Conservation (phyloP, 2,113 vertebrate genomes). For the Pluvianellus socialis region DNA sequence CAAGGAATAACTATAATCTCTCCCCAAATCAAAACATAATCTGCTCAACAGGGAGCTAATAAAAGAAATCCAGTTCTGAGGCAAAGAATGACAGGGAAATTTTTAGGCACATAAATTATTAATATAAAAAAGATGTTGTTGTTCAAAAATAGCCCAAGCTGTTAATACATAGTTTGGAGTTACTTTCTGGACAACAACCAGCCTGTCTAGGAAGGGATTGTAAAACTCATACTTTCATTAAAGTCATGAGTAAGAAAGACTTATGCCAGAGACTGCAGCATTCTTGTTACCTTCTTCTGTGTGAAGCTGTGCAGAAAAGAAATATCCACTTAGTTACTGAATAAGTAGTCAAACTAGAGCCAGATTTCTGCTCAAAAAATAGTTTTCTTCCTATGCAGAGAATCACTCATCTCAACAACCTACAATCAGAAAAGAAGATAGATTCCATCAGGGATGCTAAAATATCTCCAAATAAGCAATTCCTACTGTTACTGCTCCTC, state of each 20-base stretch:
- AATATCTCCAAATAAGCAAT: conserved; percentile 30
- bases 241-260: neutral
- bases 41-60: conserved; percentile 38
- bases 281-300: neutral
- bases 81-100: conserved; percentile 3
- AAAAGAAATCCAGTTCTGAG: conserved; percentile 18
- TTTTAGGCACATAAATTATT: conserved; percentile 40
- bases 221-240: neutral
- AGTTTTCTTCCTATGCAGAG: neutral
- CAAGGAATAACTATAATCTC: conserved; percentile 3
- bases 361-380: neutral
- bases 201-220: conserved; percentile 7
- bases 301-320: neutral
- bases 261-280: neutral
- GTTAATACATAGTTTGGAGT: conserved; percentile 2
- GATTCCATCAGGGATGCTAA: neutral
- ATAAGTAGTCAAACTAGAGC: neutral
- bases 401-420: neutral
- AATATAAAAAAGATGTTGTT: conserved; percentile 13
- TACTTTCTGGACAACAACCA: conserved; percentile 4
- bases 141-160: conserved; percentile 29
- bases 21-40: conserved; percentile 44
- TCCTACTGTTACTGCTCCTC: neutral
- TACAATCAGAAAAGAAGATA: neutral
- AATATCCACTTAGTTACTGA: neutral